Base-by-base conservation (phyloP, 2,113 vertebrate species). In the Meriones unguiculatus region DNA sequence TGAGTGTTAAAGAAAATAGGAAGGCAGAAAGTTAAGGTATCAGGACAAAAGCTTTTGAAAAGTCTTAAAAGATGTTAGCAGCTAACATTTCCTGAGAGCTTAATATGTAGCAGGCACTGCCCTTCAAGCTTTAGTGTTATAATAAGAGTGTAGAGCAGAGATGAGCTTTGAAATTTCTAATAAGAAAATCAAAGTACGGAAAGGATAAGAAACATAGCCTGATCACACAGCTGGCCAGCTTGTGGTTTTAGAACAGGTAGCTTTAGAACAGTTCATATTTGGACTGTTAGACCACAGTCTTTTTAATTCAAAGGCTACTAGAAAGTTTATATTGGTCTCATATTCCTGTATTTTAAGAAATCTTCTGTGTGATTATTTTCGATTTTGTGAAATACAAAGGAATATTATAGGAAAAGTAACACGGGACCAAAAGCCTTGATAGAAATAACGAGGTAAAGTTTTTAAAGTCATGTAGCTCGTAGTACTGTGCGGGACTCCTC, bases 361-460 rank as follows among this genome's bases (percentile, higher is more conserved):
- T 97, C 65, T 94, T 62, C 12, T 73, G 6, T 91, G 25, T 65
- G n/a, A 77, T 93, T 14, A 73, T 81, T 93, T 95, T 30, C 92
- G 15, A 75, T 75, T 67, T 57, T 76, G 92, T 76, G 15, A 89
- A 92, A 77, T 86, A 59, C 25, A 88, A 95, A 96, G 8, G 52
- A 92, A 59, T 86, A 69, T 52, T 84, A 35, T 93, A 46, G 59
- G 54, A 77, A 90, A 93, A 69, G 52, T 32, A 89, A 82, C 25
- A 77, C 8, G 95, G 69, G 13, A 30, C 10, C 59, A 70, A 94
- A 95, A 57, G 2, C 18, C 54, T n/a, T 70, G 9, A 76, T 84
- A 86, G n/a, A 91, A 85, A 22, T 87, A 90, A 57, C 28, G 94
- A 89, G 64, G 32, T 22, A 82, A 85, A 15, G 32, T 72, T 96